Evolutionary conservation across 2,797 vertebrate genomes (phyloP), one percentile per base, ranked within the genome.

Genomic region (Peromyscus nudipes): DNA sequence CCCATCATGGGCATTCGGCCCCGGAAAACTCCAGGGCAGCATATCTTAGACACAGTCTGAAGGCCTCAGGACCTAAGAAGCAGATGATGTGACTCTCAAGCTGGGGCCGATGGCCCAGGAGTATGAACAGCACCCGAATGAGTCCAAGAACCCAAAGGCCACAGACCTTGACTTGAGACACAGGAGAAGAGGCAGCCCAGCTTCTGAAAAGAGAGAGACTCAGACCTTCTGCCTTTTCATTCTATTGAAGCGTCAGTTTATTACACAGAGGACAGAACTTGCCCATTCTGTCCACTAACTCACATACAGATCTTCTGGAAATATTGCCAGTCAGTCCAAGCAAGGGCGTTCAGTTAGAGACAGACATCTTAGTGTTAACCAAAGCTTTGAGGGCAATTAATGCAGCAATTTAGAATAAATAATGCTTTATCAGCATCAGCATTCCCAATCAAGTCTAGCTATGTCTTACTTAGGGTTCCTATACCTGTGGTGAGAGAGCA

Each of bases 1-100:
- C 40, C 19, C n/a, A 9, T 0, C 0, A 6, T 29, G 16, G 17
- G 49, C 25, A 4, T 1, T n/a, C 21, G n/a, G 14, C 27, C 17
- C 12, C 21, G n/a, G 34, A 62, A 29, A 43, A 49, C 46, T 23
- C 12, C 11, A 37, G 25, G 10, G 1, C 0, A 6, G 9, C 6
- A 9, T 46, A 55, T 19, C 17, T 82, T 52, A 27, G 13, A 7
- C 31, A 84, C 7, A 46, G 57, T 29, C 14, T 34, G n/a, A 49
- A 25, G 46, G 40, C 34, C 13, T 76, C 31, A 71, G 62, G 65
- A 43, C 7, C 52, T 62, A 43, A 23, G 55, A 77, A 62, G 40
- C 40, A 31, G 6, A 14, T 13, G 34, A 10, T 13, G 8, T 9
- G 17, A n/a, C 19, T 49, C 71, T 43, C 17, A 37, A 17, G 19